A percentile compares a stretch with the other conserved stretches of the same genome.
Conservation (phyloP, 1,140 invertebrate species). For the Oppia nitens region DNA sequence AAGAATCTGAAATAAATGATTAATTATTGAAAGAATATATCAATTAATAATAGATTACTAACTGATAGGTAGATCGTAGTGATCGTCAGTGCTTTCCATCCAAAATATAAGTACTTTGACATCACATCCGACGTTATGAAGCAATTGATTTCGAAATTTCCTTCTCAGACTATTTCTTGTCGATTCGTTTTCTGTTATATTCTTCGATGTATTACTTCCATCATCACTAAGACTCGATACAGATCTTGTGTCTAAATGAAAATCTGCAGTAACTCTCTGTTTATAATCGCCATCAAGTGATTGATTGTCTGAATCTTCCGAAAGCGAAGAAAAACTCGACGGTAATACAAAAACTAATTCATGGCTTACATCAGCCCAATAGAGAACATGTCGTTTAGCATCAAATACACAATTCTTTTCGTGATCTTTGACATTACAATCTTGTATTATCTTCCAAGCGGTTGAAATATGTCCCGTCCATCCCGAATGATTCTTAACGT, state of each 20-base stretch:
- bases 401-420: slow-evolving; percentile 42
- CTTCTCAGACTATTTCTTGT: neutral
- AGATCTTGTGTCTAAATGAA: neutral
- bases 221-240: slow-evolving; percentile 10
- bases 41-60: slow-evolving; percentile 14
- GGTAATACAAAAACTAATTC: slow-evolving; percentile 90
- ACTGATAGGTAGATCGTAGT: slow-evolving; percentile 70
- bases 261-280: neutral
- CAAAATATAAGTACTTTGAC: slow-evolving; percentile 77
- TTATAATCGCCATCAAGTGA: slow-evolving; percentile 8
- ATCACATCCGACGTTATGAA: slow-evolving; percentile 24
- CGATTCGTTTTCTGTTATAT: neutral
- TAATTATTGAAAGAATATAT: neutral
- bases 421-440: neutral
- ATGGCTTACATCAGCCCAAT: slow-evolving; percentile 88
- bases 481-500: slow-evolving; percentile 57
- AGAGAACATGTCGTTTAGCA: slow-evolving; percentile 53
- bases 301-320: slow-evolving; percentile 1
- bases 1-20: slow-evolving; percentile 39
- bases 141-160: neutral
- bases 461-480: slow-evolving; percentile 74
- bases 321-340: slow-evolving; percentile 32
- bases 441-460: slow-evolving; percentile 42
- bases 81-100: slow-evolving; percentile 87
- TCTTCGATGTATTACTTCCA: slow-evolving; percentile 1